Percentiles rank a stretch among this genome's conserved stretches.
phyloP scores from a whole-genome alignment of 1,140 invertebrate species.

The Heliothis virescens region DNA sequence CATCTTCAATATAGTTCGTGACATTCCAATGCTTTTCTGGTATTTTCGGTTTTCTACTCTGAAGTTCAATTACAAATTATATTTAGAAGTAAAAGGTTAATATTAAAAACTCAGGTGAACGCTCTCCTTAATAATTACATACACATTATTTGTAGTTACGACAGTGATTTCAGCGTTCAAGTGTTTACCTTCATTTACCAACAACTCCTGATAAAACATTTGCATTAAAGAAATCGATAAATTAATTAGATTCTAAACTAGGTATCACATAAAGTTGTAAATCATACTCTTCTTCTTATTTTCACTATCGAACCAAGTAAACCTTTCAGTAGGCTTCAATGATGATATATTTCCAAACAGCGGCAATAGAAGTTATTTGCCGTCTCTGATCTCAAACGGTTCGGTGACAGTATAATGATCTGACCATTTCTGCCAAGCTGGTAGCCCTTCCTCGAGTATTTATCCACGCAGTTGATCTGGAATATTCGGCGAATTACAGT shows the following conservation, averaged over 20 bases:
- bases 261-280: too few relatives aligned
- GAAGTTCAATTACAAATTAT: constrained; percentile 34
- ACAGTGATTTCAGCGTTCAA: too few relatives aligned
- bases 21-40: constrained; percentile 82
- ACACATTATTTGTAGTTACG: too few relatives aligned
- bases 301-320: neutral
- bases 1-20: constrained; percentile 83
- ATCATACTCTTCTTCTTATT: too few relatives aligned
- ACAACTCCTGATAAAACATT: too few relatives aligned
- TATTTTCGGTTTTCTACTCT: constrained; percentile 82
- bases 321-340: neutral
- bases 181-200: too few relatives aligned
- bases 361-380: constrained; percentile 83
- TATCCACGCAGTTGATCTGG: constrained; percentile 82
- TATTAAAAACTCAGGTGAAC: too few relatives aligned
- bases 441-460: constrained; percentile 83
- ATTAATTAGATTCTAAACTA: too few relatives aligned
- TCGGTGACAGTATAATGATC: constrained; percentile 82
- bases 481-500: constrained; percentile 26
- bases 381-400: constrained; percentile 80
- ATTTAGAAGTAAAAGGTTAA: neutral
- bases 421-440: constrained; percentile 84
- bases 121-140: too few relatives aligned
- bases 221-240: too few relatives aligned
- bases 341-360: constrained; percentile 69